Percentiles rank a stretch among this genome's conserved stretches.
These are phyloP conservation scores for Athalia cordata DNA, from an alignment of 2,888 invertebrate species.

Conservation along the genomic window DNA sequence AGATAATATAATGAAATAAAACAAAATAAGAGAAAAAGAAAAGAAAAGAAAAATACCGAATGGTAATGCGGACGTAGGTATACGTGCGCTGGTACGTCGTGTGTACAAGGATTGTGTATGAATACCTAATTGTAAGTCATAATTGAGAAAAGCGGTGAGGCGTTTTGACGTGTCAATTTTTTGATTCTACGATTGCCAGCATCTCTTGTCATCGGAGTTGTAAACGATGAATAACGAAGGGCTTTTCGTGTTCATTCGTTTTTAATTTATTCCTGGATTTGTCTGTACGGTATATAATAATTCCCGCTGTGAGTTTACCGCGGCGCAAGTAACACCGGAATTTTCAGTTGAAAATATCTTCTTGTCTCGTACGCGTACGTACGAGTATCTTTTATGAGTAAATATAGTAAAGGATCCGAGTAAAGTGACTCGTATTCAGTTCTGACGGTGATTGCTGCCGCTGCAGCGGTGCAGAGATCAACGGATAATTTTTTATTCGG, in stretches of 20 bases:
- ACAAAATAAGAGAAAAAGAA: no score
- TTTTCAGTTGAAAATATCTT: no score
- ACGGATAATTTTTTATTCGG: conserved; percentile 33
- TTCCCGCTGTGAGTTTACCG: background rate
- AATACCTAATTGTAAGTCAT: background rate
- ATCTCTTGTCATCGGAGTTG: background rate
- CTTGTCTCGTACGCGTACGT: no score
- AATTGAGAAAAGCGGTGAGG: background rate
- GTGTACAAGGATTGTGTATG: background rate
- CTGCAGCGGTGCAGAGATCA: no score
- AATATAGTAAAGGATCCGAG: no score
- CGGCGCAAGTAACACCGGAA: background rate
- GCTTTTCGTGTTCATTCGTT: background rate
- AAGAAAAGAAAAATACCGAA: no score
- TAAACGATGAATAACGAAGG: conserved; percentile 11
- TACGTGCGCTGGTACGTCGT: no score
- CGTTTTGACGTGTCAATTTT: conserved; percentile 18
- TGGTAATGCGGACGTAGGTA: no score
- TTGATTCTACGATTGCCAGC: background rate
- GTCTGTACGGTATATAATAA: conserved; percentile 14
- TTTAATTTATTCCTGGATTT: conserved; percentile 35
- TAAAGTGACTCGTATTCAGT: background rate
- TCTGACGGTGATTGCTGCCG: background rate
- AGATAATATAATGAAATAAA: no score
- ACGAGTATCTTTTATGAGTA: no score